Evolutionary conservation across 2,113 vertebrate genomes (phyloP).

Genomic region (Emydocephalus ijimae): DNA sequence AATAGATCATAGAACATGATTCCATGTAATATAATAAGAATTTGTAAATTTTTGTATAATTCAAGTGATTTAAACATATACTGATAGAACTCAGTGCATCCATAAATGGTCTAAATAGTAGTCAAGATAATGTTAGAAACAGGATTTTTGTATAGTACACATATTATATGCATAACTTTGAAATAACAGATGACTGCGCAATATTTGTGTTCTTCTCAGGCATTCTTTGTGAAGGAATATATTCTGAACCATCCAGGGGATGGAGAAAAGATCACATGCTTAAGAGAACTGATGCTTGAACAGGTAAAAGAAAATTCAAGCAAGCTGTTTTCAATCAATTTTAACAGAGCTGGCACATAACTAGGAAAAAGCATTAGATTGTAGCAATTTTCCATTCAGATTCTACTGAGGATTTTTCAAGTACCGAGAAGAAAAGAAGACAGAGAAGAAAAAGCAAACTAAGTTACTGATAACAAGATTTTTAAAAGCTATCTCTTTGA

Average conservation of each 20-base stretch:
- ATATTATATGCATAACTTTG: neutral
- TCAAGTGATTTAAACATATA: neutral
- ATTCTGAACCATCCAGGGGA: slow-evolving; percentile 94
- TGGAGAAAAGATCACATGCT: slow-evolving; percentile 91
- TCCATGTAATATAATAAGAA: neutral
- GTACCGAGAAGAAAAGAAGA: neutral
- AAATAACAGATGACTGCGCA: neutral
- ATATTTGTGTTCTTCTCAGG: slow-evolving; percentile 68
- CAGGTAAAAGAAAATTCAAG: slow-evolving; percentile 76
- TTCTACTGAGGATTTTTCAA: neutral
- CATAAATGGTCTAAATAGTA: neutral
- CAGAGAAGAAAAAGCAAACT: neutral
- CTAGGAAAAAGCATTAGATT: neutral
- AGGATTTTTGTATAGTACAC: neutral
- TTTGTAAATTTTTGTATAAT: neutral
- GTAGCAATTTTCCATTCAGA: neutral
- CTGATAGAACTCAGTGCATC: neutral
- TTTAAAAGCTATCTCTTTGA: neutral
- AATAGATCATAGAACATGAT: neutral
- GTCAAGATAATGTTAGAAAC: neutral
- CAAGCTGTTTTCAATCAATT: neutral
- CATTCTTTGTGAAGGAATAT: slow-evolving; percentile 97
- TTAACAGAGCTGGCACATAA: neutral
- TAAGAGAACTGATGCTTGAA: slow-evolving; percentile 96
- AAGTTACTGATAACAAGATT: neutral